Percentiles rank a stretch among this genome's conserved stretches.
phyloP scores from a whole-genome alignment of 2,888 invertebrate genomes.

The Tachina fera region DNA sequence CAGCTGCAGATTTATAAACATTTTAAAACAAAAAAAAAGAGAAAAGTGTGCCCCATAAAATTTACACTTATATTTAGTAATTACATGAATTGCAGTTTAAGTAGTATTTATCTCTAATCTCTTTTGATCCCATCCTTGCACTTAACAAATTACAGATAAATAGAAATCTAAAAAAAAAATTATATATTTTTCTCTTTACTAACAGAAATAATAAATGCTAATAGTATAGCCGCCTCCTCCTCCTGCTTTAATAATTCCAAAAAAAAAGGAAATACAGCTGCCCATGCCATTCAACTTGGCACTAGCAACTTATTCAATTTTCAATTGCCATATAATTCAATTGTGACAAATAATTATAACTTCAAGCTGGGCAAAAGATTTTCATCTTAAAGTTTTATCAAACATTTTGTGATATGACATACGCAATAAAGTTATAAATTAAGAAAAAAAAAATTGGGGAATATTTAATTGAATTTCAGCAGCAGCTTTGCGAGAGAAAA shows the following conservation, averaged over 20 bases:
- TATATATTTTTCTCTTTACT: no score
- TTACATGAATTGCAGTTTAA: no score
- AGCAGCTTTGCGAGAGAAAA: slow-evolving; percentile 35
- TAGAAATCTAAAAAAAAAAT: no score
- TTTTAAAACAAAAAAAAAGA: no score
- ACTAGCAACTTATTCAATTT: background rate
- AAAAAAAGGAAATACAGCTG: no score
- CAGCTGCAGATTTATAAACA: no score
- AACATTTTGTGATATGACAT: slow-evolving; percentile 9
- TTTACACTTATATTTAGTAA: no score
- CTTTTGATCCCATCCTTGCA: no score
- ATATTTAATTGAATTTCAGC: slow-evolving; percentile 54
- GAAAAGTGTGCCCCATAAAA: no score
- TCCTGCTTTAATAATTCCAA: background rate
- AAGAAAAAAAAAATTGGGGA: slow-evolving; percentile 18
- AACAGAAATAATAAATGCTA: background rate
- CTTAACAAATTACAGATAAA: no score
- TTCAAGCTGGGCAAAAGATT: background rate
- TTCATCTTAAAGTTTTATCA: background rate
- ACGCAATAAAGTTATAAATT: background rate
- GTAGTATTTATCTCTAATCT: no score
- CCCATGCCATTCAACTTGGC: no score
- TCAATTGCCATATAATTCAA: background rate
- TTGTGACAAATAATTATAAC: background rate
- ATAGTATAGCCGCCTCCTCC: background rate